Percentiles rank a stretch among this genome's conserved stretches.
phyloP scores from a whole-genome alignment of 1,140 invertebrate species.

The Maniola jurtina region DNA sequence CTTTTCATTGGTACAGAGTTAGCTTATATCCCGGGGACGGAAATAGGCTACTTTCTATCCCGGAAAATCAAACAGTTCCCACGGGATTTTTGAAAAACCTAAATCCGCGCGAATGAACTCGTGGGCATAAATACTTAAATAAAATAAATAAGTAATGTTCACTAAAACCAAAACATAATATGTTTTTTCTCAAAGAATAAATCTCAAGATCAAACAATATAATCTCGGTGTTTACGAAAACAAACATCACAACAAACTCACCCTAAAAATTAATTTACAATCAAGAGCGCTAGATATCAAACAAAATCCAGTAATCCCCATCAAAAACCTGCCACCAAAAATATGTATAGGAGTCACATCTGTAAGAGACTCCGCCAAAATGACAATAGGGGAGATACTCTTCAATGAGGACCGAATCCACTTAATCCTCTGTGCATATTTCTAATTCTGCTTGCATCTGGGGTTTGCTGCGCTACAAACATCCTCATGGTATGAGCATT shows the following conservation, averaged over 20 bases:
- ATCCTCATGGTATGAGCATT: not conserved
- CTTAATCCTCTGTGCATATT: constrained; percentile 64
- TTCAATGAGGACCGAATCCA: constrained; percentile 56
- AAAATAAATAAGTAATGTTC: too few species aligned
- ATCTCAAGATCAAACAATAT: not conserved
- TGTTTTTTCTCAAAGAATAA: not conserved
- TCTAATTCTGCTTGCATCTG: constrained; percentile 68
- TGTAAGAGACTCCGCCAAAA: constrained; percentile 47
- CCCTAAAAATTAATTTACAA: constrained; percentile 34
- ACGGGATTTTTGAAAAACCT: too few species aligned
- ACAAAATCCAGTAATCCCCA: constrained; percentile 50
- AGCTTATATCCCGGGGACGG: too few species aligned
- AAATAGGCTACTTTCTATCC: too few species aligned
- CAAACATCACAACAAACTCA: constrained; percentile 20
- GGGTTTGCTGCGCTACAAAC: constrained; percentile 27
- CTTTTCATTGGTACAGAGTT: too few species aligned
- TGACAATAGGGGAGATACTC: constrained; percentile 57
- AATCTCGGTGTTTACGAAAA: constrained; percentile 6
- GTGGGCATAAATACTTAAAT: too few species aligned
- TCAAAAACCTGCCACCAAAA: constrained; percentile 52
- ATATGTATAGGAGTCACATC: constrained; percentile 49
- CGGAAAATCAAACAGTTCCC: too few species aligned
- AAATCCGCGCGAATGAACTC: too few species aligned
- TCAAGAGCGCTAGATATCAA: constrained; percentile 27
- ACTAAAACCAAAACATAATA: too few species aligned